Conservation (phyloP, 2,797 vertebrate species). For the Margarornis squamiger region DNA sequence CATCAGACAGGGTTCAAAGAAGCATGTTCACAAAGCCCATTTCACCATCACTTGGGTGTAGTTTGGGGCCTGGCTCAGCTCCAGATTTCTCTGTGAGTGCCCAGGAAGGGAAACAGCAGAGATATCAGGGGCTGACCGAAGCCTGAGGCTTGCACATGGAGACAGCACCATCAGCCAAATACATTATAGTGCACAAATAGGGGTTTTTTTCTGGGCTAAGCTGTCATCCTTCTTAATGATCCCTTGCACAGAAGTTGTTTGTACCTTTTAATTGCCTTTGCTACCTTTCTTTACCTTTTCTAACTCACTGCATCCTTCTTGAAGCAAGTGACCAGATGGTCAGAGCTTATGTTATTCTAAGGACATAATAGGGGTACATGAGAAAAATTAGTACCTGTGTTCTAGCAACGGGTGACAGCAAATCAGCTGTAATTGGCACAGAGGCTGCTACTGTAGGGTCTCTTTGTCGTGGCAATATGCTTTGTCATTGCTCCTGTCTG, state of each 20-base stretch:
- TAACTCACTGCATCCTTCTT: background rate
- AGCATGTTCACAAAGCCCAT: background rate
- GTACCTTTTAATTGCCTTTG: background rate
- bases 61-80: background rate
- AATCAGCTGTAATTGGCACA: background rate
- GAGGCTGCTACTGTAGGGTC: background rate
- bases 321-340: slow-evolving; percentile 45
- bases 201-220: background rate
- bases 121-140: background rate
- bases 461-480: background rate
- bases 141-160: background rate
- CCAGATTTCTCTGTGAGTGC: background rate
- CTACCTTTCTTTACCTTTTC: slow-evolving; percentile 1
- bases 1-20: background rate
- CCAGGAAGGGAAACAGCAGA: background rate
- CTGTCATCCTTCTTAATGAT: background rate
- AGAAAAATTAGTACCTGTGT: slow-evolving; percentile 34
- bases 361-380: slow-evolving; percentile 1
- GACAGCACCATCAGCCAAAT: background rate
- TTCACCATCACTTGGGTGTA: background rate
- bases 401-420: background rate
- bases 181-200: background rate
- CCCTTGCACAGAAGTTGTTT: background rate
- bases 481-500: background rate
- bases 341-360: slow-evolving; percentile 52